phyloP scores from a whole-genome alignment of 2,888 invertebrate genomes.

The Oscheius sp. region DNA sequence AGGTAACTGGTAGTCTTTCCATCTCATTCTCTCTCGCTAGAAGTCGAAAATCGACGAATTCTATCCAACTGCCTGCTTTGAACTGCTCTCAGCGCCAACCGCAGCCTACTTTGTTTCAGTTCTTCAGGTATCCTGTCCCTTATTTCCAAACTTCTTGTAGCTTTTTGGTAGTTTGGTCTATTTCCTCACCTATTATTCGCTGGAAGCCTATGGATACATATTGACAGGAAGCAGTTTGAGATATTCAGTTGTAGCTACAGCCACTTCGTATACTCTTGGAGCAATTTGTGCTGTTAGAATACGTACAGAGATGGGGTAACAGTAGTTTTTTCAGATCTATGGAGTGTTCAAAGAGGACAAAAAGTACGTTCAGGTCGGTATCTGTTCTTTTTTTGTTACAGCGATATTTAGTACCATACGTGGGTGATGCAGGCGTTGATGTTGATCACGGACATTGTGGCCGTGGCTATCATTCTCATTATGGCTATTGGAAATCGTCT shows the following conservation, averaged over 20 bases:
- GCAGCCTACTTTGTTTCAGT: slow-evolving; percentile 32
- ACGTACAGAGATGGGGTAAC: background rate
- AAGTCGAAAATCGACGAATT: slow-evolving; percentile 22
- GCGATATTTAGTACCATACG: slow-evolving; percentile 46
- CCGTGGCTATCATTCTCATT: slow-evolving; percentile 62
- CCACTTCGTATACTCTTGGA: slow-evolving; percentile 16
- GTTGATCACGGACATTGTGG: slow-evolving; percentile 67
- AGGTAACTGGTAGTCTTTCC: background rate
- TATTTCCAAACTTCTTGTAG: background rate
- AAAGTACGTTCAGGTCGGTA: slow-evolving; percentile 49
- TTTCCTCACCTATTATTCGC: slow-evolving; percentile 15
- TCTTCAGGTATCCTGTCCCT: slow-evolving; percentile 16
- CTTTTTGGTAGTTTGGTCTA: slow-evolving; percentile 29
- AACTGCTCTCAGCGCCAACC: slow-evolving; percentile 28
- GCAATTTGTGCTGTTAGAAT: slow-evolving; percentile 12
- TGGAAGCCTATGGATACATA: slow-evolving; percentile 18
- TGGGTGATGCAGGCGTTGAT: slow-evolving; percentile 63
- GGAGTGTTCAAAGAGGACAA: slow-evolving; percentile 51
- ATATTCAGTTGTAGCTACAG: slow-evolving; percentile 14
- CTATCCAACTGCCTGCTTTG: slow-evolving; percentile 39
- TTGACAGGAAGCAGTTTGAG: slow-evolving; percentile 24
- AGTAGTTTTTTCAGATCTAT: slow-evolving; percentile 47
- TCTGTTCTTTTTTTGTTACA: background rate
- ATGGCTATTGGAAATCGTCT: slow-evolving; percentile 66
- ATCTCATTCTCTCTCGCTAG: slow-evolving; percentile 3